Evolutionary conservation across 2,888 invertebrate species (phyloP), one percentile per base, ranked within the genome.

Genomic region (Pyrocoelia pectoralis): DNA sequence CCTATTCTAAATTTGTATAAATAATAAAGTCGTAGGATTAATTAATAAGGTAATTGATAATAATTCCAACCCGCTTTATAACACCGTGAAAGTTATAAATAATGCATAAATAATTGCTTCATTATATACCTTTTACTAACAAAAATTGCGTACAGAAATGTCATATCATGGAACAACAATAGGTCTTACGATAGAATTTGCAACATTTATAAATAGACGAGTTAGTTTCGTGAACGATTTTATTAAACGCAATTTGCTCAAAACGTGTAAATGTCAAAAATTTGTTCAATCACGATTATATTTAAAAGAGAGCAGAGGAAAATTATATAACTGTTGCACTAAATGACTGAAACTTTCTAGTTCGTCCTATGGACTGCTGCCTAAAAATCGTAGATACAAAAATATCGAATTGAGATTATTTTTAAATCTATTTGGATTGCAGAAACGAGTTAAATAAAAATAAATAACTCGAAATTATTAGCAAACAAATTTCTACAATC

Each of bases 401-500:
- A 46, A 46, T 46, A 46, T 41, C 24, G 8, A 24, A 41, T 13
- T 41, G 41, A 41, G 12, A 41, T 41, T 10, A 41, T 46, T 46
- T 15, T 46, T 15, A 17, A 46, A 46, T 10, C 9, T 46, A 17
- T 17, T 46, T 46, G 2, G 46, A 43, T 46, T 46, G 46, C 18
- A 46, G 46, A 18, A 46, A 17, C 17, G 17, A 46, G 18, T 17
- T 46, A 46, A 46, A 46, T 46, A 46, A 46, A 46, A 46, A 18
- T 46, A 18, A 10, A 17, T 17, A 17, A 46, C 17, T 46, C 17
- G 46, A 17, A 46, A n/a, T 10, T 46, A 5, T 46, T 46, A 3
- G 17, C 58, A 43, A 15, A 17, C 17, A 51, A 18, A 58, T 41
- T 52, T 58, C 40, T 52, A 52, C 52, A 24, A 58, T 58, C 58